A percentile compares a stretch with the other conserved stretches of the same genome.
Evolutionary conservation across 2,797 vertebrate genomes (phyloP).

Genomic region (Sternotherus odoratus): DNA sequence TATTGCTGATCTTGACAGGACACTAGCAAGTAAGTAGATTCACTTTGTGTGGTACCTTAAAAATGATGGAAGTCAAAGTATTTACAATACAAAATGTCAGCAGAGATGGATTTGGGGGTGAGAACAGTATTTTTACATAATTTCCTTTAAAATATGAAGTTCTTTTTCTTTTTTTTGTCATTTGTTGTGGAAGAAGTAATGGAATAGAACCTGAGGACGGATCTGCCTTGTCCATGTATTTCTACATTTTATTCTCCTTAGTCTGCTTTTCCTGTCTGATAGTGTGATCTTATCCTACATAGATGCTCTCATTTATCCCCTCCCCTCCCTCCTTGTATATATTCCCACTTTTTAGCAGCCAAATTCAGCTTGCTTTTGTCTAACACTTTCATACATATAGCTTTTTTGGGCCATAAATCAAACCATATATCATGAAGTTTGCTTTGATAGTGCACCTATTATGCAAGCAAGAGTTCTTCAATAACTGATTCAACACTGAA

Average conservation of each 20-base stretch:
- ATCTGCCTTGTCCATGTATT: background rate
- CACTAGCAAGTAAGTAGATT: conserved; percentile 92
- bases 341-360: background rate
- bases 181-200: background rate
- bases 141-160: background rate
- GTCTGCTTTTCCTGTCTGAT: background rate
- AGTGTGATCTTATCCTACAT: background rate
- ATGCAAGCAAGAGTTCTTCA: background rate
- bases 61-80: background rate
- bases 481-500: background rate
- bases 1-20: conserved; percentile 96
- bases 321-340: background rate
- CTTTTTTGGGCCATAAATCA: background rate
- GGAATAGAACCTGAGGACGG: background rate
- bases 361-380: background rate
- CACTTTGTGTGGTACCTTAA: background rate
- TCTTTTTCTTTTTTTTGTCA: background rate
- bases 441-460: background rate
- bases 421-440: background rate
- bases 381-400: background rate
- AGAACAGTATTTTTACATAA: background rate
- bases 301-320: background rate
- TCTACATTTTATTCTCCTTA: background rate
- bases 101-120: background rate
- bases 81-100: background rate